These are phyloP conservation scores for Ariopsis seemanni DNA, from an alignment of 2,113 vertebrate genomes.

Conservation along the genomic window DNA sequence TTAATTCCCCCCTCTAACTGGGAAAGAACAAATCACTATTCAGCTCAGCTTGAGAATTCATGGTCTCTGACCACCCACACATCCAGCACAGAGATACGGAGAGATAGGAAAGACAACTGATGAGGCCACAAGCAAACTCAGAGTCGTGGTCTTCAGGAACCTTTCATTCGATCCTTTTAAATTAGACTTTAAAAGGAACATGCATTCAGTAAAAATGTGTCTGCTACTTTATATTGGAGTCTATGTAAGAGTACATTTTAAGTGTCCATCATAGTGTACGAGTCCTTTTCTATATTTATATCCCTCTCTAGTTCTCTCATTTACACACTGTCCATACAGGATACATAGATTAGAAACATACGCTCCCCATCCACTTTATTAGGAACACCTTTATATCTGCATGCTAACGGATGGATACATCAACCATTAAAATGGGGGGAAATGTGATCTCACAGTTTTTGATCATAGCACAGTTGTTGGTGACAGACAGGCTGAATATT, in stretches of 20 bases:
- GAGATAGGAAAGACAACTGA: constrained; percentile 8
- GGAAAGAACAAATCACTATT: constrained; percentile 51
- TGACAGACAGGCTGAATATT: background rate
- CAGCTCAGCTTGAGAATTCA: constrained; percentile 47
- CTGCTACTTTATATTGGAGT: no score
- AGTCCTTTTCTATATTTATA: background rate
- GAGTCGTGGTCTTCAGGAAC: background rate
- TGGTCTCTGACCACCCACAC: constrained; percentile 53
- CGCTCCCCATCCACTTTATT: background rate
- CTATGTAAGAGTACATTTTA: background rate
- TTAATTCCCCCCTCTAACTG: constrained; percentile 13
- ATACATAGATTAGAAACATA: background rate
- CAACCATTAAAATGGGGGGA: background rate
- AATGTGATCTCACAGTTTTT: background rate
- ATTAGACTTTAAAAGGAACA: background rate
- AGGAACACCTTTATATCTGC: background rate
- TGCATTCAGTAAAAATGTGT: background rate
- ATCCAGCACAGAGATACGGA: constrained; percentile 32
- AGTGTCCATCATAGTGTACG: background rate
- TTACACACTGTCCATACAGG: background rate
- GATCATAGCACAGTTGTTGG: background rate
- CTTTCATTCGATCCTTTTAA: constrained; percentile 14
- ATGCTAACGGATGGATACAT: background rate
- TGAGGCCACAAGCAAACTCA: background rate
- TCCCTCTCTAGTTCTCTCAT: background rate